Conservation (phyloP, 2,797 vertebrate genomes). For the Hippopotamyrus pictus region DNA sequence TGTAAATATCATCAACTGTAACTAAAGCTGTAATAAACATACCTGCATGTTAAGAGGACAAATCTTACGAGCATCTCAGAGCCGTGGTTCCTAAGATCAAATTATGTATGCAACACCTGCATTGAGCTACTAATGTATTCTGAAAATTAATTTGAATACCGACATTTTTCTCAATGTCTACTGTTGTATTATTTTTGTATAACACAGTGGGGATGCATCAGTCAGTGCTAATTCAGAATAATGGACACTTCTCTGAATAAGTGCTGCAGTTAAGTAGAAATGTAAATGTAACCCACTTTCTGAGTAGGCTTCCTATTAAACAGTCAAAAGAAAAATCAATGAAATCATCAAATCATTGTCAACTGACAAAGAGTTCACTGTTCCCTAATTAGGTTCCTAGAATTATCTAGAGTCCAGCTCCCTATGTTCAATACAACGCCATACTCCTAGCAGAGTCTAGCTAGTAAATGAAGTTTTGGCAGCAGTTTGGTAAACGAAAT, state of each 20-base stretch:
- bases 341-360: constrained; percentile 9
- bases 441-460: background rate
- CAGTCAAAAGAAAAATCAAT: background rate
- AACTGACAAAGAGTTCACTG: background rate
- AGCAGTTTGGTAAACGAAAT: background rate
- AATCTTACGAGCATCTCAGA: background rate
- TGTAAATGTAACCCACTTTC: constrained; percentile 11
- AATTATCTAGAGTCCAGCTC: background rate
- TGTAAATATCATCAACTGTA: background rate
- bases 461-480: background rate
- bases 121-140: background rate
- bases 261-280: background rate
- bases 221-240: background rate
- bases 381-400: background rate
- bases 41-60: background rate
- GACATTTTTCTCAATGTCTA: background rate
- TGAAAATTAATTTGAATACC: background rate
- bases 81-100: background rate
- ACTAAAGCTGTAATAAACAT: background rate
- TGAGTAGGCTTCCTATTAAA: background rate
- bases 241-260: background rate
- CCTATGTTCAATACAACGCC: background rate
- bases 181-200: background rate
- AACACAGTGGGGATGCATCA: background rate
- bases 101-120: background rate